A percentile compares a stretch with the other conserved stretches of the same genome.
These are phyloP conservation scores for Odobenus rosmarus DNA, from an alignment of 2,113 vertebrate genomes.

Conservation along the genomic window DNA sequence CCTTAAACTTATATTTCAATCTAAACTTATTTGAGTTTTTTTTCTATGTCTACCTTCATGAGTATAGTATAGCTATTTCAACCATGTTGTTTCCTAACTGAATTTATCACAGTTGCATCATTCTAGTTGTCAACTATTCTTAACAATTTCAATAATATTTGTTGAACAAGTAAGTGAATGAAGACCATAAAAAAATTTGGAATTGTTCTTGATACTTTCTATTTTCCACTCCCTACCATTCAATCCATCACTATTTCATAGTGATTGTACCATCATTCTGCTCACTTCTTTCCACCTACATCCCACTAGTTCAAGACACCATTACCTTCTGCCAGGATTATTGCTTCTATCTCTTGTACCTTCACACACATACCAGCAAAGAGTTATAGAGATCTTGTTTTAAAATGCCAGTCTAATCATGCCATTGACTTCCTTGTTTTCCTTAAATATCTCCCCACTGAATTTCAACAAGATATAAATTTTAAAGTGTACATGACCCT, in stretches of 20 bases:
- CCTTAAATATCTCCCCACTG: neutral
- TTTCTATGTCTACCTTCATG: neutral
- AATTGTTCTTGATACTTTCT: neutral
- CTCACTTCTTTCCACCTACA: neutral
- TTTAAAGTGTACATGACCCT: neutral
- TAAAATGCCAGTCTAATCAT: neutral
- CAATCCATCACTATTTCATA: neutral
- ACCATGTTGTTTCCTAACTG: neutral
- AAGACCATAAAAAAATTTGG: neutral
- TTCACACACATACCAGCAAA: neutral
- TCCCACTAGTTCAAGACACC: neutral
- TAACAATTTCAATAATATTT: neutral
- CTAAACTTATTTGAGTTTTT: neutral
- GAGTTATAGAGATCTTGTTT: neutral
- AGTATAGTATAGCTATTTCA: neutral
- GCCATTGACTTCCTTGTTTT: constrained; percentile 27
- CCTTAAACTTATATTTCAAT: neutral
- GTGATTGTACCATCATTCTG: neutral
- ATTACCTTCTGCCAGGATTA: neutral
- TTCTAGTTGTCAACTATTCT: neutral
- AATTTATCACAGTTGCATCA: neutral
- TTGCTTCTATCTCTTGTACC: neutral
- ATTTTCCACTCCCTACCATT: neutral
- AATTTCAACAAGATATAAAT: neutral
- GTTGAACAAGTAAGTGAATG: neutral